Evolutionary conservation across 2,113 vertebrate species (phyloP), one percentile per base, ranked within the genome.

Genomic region (Lophura nycthemera): DNA sequence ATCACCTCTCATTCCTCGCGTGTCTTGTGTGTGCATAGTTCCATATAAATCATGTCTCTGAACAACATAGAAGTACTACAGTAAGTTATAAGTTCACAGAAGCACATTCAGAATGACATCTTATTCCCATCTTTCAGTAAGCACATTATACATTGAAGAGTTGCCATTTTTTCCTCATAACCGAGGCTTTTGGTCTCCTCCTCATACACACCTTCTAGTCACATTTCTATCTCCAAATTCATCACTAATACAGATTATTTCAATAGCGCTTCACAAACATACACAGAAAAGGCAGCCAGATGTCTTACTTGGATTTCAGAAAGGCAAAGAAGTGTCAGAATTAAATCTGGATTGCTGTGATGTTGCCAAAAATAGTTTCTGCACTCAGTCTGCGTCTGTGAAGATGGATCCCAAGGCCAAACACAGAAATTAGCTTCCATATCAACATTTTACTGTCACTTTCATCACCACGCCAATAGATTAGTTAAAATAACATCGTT

Each of bases 391-490:
- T 38, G 56, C 27, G 74, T 83, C 89, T 95, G 86, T 89, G 64
- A 92, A 83, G 94, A 87, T 74, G 87, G 60, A 74, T 86, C 91
- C 78, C 87, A 89, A 95, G 94, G 89, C 91, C 81, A 94, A 92
- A 92, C 87, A 92, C n/a, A 95, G 92, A 96, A 95, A 95, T 97
- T 96, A 96, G 89, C 87, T 94, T 92, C 88, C 69, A 86, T 73
- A 89, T 96, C 96, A 95, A 93, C 95, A 84, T 93, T 92, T 94
- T 89, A 72, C 83, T 93, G 86, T 95, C 95, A 94, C 93, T 96
- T 96, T 96, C 88, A 96, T 86, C 86, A 1, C 84, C 57, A 90
- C 30, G 88, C 95, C 89, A 95, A 95, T 89, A 91, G 85, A 95
- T 75, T 91, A 93, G 91, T 86, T 88, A 95, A 95, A 96, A 96